Conservation (phyloP, 2,113 vertebrate genomes). For the Mandrillus leucophaeus region DNA sequence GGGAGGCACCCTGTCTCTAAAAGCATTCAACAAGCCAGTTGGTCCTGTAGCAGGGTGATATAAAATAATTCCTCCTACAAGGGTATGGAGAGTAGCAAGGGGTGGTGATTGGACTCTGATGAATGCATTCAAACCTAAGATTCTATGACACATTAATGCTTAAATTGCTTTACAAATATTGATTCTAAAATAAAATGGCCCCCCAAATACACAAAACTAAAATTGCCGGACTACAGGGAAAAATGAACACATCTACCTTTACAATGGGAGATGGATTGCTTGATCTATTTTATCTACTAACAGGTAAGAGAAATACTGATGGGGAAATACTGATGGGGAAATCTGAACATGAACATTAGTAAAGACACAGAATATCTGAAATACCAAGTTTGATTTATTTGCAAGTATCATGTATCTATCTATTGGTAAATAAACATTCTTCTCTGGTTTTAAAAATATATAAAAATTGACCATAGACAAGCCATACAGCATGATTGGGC, state of each 20-base stretch:
- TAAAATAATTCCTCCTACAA: not conserved
- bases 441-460: not conserved
- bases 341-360: not conserved
- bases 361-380: not conserved
- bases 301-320: not conserved
- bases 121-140: not conserved
- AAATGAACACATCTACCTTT: not conserved
- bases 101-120: not conserved
- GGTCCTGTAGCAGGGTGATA: not conserved
- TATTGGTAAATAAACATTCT: not conserved
- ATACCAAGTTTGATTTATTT: not conserved
- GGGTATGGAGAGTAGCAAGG: not conserved
- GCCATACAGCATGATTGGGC: not conserved
- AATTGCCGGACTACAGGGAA: not conserved
- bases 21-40: not conserved
- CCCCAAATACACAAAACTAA: not conserved
- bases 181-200: conserved; percentile 4
- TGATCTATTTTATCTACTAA: not conserved
- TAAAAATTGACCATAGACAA: not conserved
- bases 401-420: not conserved
- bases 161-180: not conserved
- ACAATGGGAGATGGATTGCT: not conserved
- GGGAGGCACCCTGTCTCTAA: not conserved
- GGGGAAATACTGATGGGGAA: not conserved
- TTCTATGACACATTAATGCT: not conserved